A percentile compares a stretch with the other conserved stretches of the same genome.
Conservation (phyloP, 2,888 invertebrate species). For the Alitta virens region DNA sequence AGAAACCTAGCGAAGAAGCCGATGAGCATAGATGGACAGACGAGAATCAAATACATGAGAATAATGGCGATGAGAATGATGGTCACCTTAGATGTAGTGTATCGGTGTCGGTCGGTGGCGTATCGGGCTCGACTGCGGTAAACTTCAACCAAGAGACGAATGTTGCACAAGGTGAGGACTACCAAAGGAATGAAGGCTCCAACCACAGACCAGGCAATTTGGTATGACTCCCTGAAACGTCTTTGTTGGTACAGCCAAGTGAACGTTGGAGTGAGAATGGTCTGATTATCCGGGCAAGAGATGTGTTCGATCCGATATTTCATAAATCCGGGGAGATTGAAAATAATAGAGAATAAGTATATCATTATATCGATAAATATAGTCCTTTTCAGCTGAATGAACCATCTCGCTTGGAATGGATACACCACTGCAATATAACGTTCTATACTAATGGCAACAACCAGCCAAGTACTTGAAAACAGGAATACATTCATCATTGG, state of each 20-base stretch:
- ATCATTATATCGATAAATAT: slow-evolving; percentile 6
- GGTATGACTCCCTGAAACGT: slow-evolving; percentile 26
- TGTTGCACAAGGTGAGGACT: slow-evolving; percentile 43
- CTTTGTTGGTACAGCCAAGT: slow-evolving; percentile 1
- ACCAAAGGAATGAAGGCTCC: slow-evolving; percentile 45
- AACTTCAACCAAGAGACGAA: slow-evolving; percentile 34
- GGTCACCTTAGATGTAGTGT: slow-evolving; percentile 37
- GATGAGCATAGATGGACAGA: slow-evolving; percentile 47
- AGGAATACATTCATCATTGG: slow-evolving; percentile 14
- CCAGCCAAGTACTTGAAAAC: slow-evolving; percentile 15
- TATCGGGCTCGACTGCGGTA: slow-evolving; percentile 36
- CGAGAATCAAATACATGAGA: slow-evolving; percentile 45
- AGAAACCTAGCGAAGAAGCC: slow-evolving; percentile 27
- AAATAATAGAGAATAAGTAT: slow-evolving; percentile 5
- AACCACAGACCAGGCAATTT: slow-evolving; percentile 41
- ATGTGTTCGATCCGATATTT: not conserved
- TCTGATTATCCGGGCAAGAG: not conserved
- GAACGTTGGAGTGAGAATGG: not conserved
- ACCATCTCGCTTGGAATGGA: slow-evolving; percentile 6
- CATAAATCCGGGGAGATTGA: slow-evolving; percentile 15
- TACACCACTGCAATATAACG: slow-evolving; percentile 13
- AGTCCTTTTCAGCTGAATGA: slow-evolving; percentile 11
- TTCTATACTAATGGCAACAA: slow-evolving; percentile 12
- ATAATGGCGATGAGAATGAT: slow-evolving; percentile 47
- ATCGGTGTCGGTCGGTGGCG: slow-evolving; percentile 36